Evolutionary conservation across 2,888 invertebrate species (phyloP).

Genomic region (Aleiodes testaceus): DNA sequence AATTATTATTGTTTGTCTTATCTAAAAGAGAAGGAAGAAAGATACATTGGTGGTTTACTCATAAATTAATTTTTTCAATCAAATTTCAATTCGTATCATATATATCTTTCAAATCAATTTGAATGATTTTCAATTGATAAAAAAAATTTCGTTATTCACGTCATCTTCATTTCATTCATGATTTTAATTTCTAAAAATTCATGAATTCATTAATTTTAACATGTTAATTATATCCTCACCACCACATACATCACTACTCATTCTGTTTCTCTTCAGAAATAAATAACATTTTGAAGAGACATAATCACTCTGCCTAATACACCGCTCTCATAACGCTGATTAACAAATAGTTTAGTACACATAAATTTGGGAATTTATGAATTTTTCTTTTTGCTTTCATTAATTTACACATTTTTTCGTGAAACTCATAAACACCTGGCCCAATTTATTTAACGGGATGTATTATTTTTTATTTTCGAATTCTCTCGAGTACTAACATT

Average conservation of each 20-base stretch:
- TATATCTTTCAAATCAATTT: constrained; percentile 11
- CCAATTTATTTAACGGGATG: not conserved
- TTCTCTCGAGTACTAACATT: too few relatives aligned
- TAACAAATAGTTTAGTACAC: constrained; percentile 41
- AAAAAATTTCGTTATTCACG: constrained; percentile 38
- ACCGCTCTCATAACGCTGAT: constrained; percentile 66
- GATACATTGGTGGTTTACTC: constrained; percentile 25
- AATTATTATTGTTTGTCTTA: constrained; percentile 51
- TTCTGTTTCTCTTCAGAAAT: not conserved
- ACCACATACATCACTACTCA: constrained; percentile 23
- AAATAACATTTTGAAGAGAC: constrained; percentile 45
- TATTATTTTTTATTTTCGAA: not conserved
- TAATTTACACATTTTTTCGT: constrained; percentile 27
- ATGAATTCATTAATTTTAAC: not conserved
- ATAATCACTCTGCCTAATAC: constrained; percentile 64
- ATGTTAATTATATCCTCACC: not conserved
- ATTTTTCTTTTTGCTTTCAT: not conserved
- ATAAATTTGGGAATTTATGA: not conserved
- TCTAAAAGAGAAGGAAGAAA: not conserved
- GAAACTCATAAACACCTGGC: not conserved
- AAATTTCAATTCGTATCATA: constrained; percentile 7
- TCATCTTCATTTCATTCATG: constrained; percentile 35
- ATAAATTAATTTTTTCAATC: constrained; percentile 1
- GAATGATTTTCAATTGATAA: not conserved
- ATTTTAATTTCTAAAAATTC: not conserved